Evolutionary conservation across 2,888 invertebrate species (phyloP).

Genomic region (Apoderus coryli): DNA sequence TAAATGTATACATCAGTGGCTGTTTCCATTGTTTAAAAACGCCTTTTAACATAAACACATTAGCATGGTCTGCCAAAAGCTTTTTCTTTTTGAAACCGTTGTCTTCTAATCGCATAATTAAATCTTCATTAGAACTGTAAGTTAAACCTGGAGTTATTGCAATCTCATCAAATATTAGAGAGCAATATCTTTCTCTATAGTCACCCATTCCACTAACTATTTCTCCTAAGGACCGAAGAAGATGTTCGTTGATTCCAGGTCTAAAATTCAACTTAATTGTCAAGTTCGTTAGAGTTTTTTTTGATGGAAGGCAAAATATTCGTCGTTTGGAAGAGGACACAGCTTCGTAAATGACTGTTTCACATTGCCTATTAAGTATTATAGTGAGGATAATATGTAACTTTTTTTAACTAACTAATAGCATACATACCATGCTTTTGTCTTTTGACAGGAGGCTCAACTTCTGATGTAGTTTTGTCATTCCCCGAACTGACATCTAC

Average conservation of each 20-base stretch:
- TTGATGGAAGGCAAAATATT: constrained; percentile 2
- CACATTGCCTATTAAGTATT: no score
- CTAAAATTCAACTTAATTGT: background rate
- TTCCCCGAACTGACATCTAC: no score
- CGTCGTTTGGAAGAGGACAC: no score
- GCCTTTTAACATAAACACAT: constrained; percentile 9
- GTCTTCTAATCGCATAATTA: background rate
- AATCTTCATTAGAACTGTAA: constrained; percentile 1
- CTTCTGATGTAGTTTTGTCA: no score
- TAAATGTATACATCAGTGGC: constrained; percentile 6
- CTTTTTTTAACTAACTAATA: no score
- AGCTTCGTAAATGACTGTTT: no score
- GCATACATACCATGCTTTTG: no score
- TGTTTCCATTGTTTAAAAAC: constrained; percentile 7
- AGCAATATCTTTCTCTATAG: constrained; percentile 2
- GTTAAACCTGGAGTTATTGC: constrained; percentile 1
- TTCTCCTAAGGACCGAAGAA: background rate
- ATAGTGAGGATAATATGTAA: no score
- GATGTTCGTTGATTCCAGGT: background rate
- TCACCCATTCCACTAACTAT: background rate
- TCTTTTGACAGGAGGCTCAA: no score
- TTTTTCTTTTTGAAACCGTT: background rate
- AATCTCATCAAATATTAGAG: constrained; percentile 2
- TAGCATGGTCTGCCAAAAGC: constrained; percentile 2
- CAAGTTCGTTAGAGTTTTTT: constrained; percentile 2